Percentiles rank a stretch among this genome's conserved stretches.
These are phyloP conservation scores for Saccopteryx leptura DNA, from an alignment of 2,113 vertebrate genomes.

Conservation along the genomic window DNA sequence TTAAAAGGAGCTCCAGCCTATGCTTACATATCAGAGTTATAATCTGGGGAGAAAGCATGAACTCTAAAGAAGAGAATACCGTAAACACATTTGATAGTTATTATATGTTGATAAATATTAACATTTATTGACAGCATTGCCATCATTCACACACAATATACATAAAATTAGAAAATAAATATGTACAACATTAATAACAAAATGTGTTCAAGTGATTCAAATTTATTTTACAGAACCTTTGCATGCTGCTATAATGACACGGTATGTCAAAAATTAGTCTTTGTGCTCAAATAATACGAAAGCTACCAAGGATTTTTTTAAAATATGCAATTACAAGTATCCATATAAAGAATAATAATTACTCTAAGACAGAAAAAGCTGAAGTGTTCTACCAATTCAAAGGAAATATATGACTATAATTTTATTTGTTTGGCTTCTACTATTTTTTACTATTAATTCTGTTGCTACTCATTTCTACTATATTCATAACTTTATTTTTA, in stretches of 20 bases:
- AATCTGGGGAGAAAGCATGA: neutral
- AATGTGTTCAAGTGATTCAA: neutral
- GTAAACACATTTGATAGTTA: neutral
- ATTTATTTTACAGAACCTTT: neutral
- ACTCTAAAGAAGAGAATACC: neutral
- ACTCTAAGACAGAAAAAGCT: neutral
- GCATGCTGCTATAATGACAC: neutral
- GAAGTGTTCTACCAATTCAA: neutral
- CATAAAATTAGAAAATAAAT: neutral
- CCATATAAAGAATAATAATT: neutral
- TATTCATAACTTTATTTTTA: constrained; percentile 10
- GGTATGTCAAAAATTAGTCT: neutral
- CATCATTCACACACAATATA: neutral
- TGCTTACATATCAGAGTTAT: neutral
- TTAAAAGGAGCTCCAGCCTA: neutral
- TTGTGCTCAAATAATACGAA: neutral
- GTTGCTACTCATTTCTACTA: neutral
- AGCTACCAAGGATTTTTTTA: neutral
- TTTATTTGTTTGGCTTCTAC: neutral
- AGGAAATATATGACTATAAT: neutral
- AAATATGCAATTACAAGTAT: neutral
- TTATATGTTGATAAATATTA: neutral
- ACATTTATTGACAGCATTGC: neutral
- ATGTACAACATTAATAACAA: neutral
- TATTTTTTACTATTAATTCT: neutral